These are phyloP conservation scores for Drosophila bocki DNA, from an alignment of 1,140 invertebrate species.

Conservation along the genomic window DNA sequence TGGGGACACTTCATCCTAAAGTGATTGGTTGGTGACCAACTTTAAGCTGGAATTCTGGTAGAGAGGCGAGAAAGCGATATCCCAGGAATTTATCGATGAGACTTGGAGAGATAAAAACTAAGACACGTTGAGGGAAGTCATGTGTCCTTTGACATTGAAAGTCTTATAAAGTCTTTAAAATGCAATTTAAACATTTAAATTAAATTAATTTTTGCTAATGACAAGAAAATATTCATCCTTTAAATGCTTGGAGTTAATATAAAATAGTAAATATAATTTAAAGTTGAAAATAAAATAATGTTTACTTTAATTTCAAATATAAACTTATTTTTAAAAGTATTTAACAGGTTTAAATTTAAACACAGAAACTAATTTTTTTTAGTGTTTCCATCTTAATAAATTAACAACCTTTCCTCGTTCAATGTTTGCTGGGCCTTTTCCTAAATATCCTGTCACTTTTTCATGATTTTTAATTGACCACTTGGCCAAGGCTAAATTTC, in stretches of 20 bases:
- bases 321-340: neutral
- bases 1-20: conserved; percentile 21
- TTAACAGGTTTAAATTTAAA: no score
- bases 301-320: neutral
- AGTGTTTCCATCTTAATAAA: neutral
- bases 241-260: neutral
- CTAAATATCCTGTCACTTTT: conserved; percentile 13
- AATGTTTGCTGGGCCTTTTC: neutral
- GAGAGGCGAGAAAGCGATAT: conserved; percentile 5
- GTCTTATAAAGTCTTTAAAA: neutral
- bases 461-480: conserved; percentile 73
- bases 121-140: neutral
- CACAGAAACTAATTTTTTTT: neutral
- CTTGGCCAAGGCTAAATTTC: conserved; percentile 24
- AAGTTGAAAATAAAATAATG: rapidly evolving
- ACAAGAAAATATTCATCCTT: no score
- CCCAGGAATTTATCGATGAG: neutral
- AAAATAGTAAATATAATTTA: neutral
- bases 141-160: neutral
- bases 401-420: neutral
- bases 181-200: neutral
- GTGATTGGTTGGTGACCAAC: conserved; percentile 30
- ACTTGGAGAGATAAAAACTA: neutral
- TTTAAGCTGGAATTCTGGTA: conserved; percentile 13
- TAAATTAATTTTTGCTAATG: neutral